phyloP scores from a whole-genome alignment of 2,888 invertebrate genomes.

The Polymixis lichenea region DNA sequence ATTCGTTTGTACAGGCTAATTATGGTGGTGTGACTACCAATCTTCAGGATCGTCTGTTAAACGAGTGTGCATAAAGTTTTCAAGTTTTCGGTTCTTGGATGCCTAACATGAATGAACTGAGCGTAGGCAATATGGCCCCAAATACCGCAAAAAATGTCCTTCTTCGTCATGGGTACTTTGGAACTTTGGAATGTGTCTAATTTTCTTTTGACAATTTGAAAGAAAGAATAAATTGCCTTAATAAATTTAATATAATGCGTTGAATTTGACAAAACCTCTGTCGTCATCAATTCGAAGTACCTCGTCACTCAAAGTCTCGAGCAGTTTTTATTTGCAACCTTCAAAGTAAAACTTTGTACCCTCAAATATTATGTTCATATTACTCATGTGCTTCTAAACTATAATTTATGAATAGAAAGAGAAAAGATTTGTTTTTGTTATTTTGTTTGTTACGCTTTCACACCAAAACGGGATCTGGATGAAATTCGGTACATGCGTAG shows the following conservation, averaged over 20 bases:
- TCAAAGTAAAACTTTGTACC: background rate
- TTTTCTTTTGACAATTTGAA: slow-evolving; percentile 7
- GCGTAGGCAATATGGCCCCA: background rate
- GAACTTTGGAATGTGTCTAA: background rate
- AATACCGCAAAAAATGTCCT: background rate
- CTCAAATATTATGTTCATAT: background rate
- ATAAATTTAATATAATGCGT: slow-evolving; percentile 1
- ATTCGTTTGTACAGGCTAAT: background rate
- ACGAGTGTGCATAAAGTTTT: background rate
- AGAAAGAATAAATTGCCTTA: background rate
- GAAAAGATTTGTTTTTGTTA: no score
- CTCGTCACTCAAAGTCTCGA: background rate
- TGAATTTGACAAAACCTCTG: background rate
- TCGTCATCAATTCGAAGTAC: background rate
- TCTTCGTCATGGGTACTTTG: no score
- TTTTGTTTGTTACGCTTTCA: no score
- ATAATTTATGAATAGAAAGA: no score
- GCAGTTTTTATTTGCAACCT: background rate
- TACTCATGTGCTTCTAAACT: background rate
- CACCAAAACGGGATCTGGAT: no score
- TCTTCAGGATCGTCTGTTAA: background rate
- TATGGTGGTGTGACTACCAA: background rate
- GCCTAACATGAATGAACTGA: background rate
- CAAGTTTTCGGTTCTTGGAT: background rate
- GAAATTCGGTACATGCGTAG: no score